A percentile compares a stretch with the other conserved stretches of the same genome.
These are phyloP conservation scores for Prionace glauca DNA, from an alignment of 2,797 vertebrate species.

Conservation along the genomic window DNA sequence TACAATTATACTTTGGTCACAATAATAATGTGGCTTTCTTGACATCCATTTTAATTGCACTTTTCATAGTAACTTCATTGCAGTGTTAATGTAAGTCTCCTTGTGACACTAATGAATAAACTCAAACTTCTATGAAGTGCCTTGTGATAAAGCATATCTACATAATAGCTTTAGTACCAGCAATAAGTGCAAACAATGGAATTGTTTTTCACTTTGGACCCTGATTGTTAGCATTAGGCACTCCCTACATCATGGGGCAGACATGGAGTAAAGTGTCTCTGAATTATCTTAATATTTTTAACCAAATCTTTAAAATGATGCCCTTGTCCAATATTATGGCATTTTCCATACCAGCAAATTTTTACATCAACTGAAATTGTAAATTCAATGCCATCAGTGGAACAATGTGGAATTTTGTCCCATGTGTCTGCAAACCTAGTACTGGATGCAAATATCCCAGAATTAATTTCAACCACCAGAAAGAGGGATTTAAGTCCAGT, in stretches of 20 bases:
- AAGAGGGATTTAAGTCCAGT: background rate
- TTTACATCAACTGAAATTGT: background rate
- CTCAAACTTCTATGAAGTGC: background rate
- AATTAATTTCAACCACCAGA: background rate
- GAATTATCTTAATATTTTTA: background rate
- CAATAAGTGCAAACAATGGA: background rate
- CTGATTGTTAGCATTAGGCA: background rate
- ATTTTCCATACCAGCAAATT: background rate
- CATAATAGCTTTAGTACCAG: background rate
- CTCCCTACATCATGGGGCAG: background rate
- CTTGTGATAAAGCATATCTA: background rate
- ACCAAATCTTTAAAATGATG: background rate
- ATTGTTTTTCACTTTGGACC: background rate
- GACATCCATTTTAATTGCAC: background rate
- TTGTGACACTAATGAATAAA: no score
- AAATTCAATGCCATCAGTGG: background rate
- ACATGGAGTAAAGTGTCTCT: background rate
- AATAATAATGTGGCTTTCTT: background rate
- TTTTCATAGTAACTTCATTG: no score
- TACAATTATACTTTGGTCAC: background rate
- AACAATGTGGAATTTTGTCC: background rate
- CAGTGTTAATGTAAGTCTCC: no score
- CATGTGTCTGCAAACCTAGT: background rate
- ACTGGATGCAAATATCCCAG: background rate
- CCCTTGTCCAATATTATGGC: background rate